Percentiles rank a stretch among this genome's conserved stretches.
phyloP scores from a whole-genome alignment of 2,113 vertebrate genomes.

The Notothenia coriiceps region DNA sequence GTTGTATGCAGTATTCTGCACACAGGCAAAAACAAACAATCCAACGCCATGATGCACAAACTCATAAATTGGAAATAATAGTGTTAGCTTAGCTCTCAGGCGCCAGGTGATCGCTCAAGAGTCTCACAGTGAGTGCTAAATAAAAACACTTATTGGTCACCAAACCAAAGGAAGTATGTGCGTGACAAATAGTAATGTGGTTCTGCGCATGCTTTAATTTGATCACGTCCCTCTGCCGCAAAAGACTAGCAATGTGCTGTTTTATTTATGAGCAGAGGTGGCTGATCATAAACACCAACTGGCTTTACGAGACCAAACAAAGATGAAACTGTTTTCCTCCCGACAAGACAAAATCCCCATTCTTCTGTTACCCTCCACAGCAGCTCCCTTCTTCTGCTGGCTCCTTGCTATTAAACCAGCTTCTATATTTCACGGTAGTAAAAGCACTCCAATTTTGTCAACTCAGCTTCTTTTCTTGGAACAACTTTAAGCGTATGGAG shows the following conservation, averaged over 20 bases:
- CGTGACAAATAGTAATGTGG: too few species aligned
- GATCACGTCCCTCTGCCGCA: conserved; percentile 2
- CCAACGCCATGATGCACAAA: conserved; percentile 11
- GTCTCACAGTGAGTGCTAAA: conserved; percentile 2
- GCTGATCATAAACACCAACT: conserved; percentile 39
- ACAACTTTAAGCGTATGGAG: conserved; percentile 10
- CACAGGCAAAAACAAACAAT: conserved; percentile 39
- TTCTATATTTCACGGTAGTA: conserved; percentile 31
- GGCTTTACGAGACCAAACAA: conserved; percentile 21
- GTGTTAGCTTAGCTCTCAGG: conserved; percentile 16
- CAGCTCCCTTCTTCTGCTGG: neutral
- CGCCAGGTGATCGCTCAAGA: conserved; percentile 12
- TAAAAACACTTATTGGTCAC: conserved; percentile 3
- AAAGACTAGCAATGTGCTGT: conserved; percentile 1
- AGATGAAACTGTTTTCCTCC: conserved; percentile 3
- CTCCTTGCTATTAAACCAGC: conserved; percentile 34
- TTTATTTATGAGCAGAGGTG: conserved; percentile 35
- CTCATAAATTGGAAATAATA: conserved; percentile 28
- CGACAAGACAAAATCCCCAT: neutral
- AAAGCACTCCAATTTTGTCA: conserved; percentile 21
- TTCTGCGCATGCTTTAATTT: conserved; percentile 1
- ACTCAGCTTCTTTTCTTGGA: conserved; percentile 25
- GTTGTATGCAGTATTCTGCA: conserved; percentile 3
- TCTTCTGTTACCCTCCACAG: neutral
- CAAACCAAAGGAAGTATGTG: neutral